These are phyloP conservation scores for Junonia oenone DNA, from an alignment of 2,888 invertebrate genomes.

Conservation along the genomic window DNA sequence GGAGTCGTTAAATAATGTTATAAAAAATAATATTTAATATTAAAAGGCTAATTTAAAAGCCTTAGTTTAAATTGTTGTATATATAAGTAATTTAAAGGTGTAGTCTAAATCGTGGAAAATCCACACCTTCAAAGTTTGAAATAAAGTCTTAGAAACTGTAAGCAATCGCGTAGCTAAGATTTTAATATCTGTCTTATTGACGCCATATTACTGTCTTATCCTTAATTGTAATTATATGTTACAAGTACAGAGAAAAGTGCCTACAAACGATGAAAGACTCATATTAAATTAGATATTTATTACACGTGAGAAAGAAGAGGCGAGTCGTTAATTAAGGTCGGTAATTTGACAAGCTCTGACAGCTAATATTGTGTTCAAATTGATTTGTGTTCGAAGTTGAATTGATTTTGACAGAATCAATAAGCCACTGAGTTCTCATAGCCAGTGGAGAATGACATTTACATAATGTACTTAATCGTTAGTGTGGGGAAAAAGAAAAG, in stretches of 20 bases:
- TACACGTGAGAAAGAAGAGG: constrained; percentile 61
- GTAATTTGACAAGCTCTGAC: constrained; percentile 74
- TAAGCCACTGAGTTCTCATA: constrained; percentile 66
- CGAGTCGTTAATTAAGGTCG: constrained; percentile 62
- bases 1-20: too few species aligned
- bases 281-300: constrained; percentile 37
- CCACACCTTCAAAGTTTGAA: too few species aligned
- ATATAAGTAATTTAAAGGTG: too few species aligned
- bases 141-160: too few species aligned
- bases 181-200: not conserved
- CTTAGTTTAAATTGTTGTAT: too few species aligned
- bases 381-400: constrained; percentile 77
- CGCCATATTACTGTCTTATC: constrained; percentile 2
- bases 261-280: constrained; percentile 26
- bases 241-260: constrained; percentile 13
- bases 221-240: constrained; percentile 13
- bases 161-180: too few species aligned
- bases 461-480: constrained; percentile 6
- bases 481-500: not conserved
- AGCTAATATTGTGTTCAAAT: constrained; percentile 73
- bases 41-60: too few species aligned
- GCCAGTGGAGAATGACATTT: constrained; percentile 16
- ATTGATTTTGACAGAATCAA: constrained; percentile 77
- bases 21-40: too few species aligned
- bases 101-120: too few species aligned